Evolutionary conservation across 2,888 invertebrate species (phyloP).

Genomic region (Eupithecia subfuscata): DNA sequence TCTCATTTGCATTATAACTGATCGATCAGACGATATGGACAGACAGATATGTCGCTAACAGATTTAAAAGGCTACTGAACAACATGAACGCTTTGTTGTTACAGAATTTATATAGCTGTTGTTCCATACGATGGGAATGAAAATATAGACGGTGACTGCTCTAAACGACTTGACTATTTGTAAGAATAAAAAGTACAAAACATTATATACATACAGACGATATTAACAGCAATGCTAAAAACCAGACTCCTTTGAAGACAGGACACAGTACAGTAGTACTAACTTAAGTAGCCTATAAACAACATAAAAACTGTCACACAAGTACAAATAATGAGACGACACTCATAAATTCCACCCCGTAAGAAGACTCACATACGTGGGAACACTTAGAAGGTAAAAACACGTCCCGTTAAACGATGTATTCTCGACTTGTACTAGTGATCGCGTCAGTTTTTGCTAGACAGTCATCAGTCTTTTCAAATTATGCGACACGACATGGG

Average conservation of each 20-base stretch:
- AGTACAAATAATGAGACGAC: slow-evolving; percentile 23
- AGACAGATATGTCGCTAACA: slow-evolving; percentile 13
- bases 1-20: slow-evolving; percentile 55
- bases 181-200: neutral
- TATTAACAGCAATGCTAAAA: neutral
- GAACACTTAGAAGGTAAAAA: slow-evolving; percentile 40
- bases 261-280: slow-evolving; percentile 16
- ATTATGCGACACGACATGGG: slow-evolving; percentile 34
- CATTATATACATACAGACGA: slow-evolving; percentile 7
- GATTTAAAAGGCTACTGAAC: neutral
- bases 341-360: slow-evolving; percentile 26
- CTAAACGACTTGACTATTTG: neutral
- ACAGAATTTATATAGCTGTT: neutral
- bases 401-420: slow-evolving; percentile 44
- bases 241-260: slow-evolving; percentile 11
- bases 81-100: neutral
- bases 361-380: slow-evolving; percentile 42
- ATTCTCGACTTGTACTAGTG: slow-evolving; percentile 37
- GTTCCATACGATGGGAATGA: neutral
- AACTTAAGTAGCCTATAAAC: slow-evolving; percentile 14
- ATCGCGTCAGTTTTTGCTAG: slow-evolving; percentile 34
- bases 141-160: neutral
- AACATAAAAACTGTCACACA: slow-evolving; percentile 25
- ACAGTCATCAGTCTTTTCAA: slow-evolving; percentile 17
- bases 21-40: slow-evolving; percentile 31